A percentile compares a stretch with the other conserved stretches of the same genome.
Evolutionary conservation across 1,140 invertebrate genomes (phyloP).

Genomic region (Diorhabda elongata): DNA sequence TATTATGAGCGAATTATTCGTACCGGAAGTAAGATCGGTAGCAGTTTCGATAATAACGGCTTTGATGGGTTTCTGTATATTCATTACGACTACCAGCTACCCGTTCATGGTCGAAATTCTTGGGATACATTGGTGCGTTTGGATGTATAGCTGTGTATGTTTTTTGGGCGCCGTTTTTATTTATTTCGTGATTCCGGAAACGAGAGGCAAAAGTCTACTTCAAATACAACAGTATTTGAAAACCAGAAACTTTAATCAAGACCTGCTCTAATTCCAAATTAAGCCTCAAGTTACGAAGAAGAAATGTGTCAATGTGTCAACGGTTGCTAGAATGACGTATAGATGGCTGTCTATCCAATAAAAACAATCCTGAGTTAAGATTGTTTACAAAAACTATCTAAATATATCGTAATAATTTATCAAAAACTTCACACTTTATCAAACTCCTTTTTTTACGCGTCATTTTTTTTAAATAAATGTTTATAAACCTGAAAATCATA

Average conservation of each 20-base stretch:
- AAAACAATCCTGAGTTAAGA: too few species aligned
- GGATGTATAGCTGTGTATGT: background rate
- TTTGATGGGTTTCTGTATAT: background rate
- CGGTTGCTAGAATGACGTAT: too few species aligned
- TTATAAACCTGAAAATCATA: too few species aligned
- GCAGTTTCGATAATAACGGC: conserved; percentile 63
- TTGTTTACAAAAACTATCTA: too few species aligned
- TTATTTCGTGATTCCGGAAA: conserved; percentile 10
- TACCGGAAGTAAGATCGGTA: conserved; percentile 67
- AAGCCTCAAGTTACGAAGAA: too few species aligned
- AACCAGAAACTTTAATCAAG: background rate
- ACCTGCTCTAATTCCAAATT: too few species aligned
- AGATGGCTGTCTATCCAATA: too few species aligned
- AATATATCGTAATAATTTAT: too few species aligned
- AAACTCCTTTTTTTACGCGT: too few species aligned
- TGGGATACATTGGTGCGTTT: conserved; percentile 9
- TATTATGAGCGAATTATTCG: conserved; percentile 79
- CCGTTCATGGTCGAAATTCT: conserved; percentile 6
- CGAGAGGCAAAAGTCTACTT: conserved; percentile 2
- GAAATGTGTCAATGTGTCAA: too few species aligned
- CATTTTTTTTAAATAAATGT: too few species aligned
- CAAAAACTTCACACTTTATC: too few species aligned
- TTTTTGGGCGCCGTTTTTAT: background rate
- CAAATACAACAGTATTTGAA: conserved; percentile 9
- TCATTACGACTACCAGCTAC: background rate